These are phyloP conservation scores for Saturnia japonica DNA, from an alignment of 2,888 invertebrate genomes.

Conservation along the genomic window DNA sequence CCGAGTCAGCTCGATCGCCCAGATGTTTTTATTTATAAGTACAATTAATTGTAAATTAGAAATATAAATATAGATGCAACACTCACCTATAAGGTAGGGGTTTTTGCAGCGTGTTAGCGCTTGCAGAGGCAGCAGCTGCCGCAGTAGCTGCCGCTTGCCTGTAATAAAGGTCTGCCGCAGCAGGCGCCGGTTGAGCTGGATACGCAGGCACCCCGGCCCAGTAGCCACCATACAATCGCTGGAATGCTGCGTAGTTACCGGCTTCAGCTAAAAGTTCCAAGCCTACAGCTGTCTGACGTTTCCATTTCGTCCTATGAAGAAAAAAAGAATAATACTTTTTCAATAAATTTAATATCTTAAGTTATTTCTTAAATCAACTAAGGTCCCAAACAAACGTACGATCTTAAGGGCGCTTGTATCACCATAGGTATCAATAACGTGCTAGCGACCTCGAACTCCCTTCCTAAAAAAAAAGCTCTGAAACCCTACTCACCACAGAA, in stretches of 20 bases:
- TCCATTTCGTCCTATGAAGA: constrained; percentile 96
- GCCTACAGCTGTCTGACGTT: constrained; percentile 98
- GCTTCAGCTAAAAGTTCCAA: constrained; percentile 98
- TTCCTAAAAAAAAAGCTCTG: too few relatives aligned
- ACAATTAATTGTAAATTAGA: too few relatives aligned
- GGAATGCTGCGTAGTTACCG: constrained; percentile 99
- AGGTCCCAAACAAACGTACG: too few relatives aligned
- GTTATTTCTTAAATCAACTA: not conserved
- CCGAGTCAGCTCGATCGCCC: too few relatives aligned
- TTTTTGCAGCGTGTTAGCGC: constrained; percentile 90
- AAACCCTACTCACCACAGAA: too few relatives aligned
- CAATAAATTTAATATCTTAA: not conserved
- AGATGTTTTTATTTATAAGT: too few relatives aligned
- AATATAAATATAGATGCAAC: not conserved
- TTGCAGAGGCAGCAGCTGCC: constrained; percentile 78
- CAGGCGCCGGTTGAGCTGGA: constrained; percentile 85
- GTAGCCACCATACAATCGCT: constrained; percentile 94
- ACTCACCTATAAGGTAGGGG: constrained; percentile 89
- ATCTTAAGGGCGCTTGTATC: too few relatives aligned
- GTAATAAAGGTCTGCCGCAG: constrained; percentile 90
- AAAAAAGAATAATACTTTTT: not conserved
- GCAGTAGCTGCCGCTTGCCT: constrained; percentile 91
- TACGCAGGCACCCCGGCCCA: constrained; percentile 85
- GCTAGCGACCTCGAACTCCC: too few relatives aligned
- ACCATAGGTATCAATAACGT: too few relatives aligned